Base-by-base conservation (phyloP, 1,140 invertebrate species). In the Microplitis mediator region DNA sequence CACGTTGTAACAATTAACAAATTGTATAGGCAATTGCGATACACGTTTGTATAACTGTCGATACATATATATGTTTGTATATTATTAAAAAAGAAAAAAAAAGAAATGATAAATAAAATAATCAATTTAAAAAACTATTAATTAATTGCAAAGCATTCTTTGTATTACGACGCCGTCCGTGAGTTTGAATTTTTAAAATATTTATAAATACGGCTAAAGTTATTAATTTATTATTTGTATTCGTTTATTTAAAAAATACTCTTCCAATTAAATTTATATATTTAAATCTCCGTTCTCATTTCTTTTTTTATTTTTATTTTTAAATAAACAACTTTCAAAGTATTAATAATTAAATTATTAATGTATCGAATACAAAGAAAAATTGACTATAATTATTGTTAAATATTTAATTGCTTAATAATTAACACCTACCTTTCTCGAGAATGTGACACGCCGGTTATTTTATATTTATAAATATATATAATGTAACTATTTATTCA, bases 1-100 rank as follows among this genome's bases (percentile, higher is more conserved):
- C 81, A 86, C 84, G 81, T 85, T 85, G 81, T 81, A 84, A 45
- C 80, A 85, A 82, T 75, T 81, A 76, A 83, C 81, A 81, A 84
- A 79, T 79, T 81, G 13, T n/a, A 54, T 54, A 54, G 16, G 52
- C 52, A 45, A 64, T 32, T 34, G 61, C 34, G 61, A 63, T 45
- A 61, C 35, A 35, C 36, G 62, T 64, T 31, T 50, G 45, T 50
- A 50, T 64, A 50, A 50, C 61, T 63, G 61, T 63, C 61, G 61
- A 65, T 31, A 64, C 34, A 64, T 39, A 36, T 39, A 65, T 65
- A 31, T 51, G 63, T 65, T 50, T 65, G 45, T 65, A 50, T 31
- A 65, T 13, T 65, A 65, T 51, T 51, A 13, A 65, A 50, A 31
- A 51, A 65, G 50, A 50, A 65, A 23, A 23, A 23, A 23, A 23